phyloP scores from a whole-genome alignment of 2,113 vertebrate species.

The human region DNA sequence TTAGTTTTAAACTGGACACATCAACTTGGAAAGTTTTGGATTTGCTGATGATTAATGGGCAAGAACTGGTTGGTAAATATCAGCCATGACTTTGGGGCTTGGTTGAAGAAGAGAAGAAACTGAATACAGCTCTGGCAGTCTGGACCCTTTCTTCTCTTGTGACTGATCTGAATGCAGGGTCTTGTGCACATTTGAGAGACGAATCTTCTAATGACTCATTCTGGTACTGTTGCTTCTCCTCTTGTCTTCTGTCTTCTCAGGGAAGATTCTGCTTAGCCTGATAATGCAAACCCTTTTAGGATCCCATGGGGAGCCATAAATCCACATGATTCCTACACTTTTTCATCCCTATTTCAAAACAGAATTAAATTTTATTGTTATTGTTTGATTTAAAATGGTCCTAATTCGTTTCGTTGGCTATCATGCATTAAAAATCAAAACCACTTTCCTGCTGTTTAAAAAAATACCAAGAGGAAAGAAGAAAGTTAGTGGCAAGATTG shows the following conservation, averaged over 20 bases:
- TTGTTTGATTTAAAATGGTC: constrained; percentile 58
- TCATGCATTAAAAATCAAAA: constrained; percentile 58
- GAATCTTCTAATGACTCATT: background rate
- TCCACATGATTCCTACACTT: background rate
- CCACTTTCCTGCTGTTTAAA: constrained; percentile 37
- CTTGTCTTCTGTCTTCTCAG: background rate
- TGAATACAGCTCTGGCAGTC: background rate
- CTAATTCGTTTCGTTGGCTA: constrained; percentile 59
- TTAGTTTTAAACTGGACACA: background rate
- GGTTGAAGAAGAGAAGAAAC: background rate
- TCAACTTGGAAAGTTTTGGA: background rate
- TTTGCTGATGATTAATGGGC: background rate
- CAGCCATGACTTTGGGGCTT: background rate
- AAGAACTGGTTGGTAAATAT: background rate
- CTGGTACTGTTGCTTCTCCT: background rate
- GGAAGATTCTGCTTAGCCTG: background rate
- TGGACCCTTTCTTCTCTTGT: background rate
- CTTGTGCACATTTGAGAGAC: background rate
- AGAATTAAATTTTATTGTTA: constrained; percentile 55
- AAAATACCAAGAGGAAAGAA: background rate
- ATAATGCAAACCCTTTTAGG: background rate
- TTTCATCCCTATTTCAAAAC: constrained; percentile 69
- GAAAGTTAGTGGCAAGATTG: constrained; percentile 35
- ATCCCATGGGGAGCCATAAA: background rate
- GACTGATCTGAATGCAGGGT: background rate